Base-by-base conservation (phyloP, 2,888 invertebrate genomes). In the Caenorhabditis sinica region DNA sequence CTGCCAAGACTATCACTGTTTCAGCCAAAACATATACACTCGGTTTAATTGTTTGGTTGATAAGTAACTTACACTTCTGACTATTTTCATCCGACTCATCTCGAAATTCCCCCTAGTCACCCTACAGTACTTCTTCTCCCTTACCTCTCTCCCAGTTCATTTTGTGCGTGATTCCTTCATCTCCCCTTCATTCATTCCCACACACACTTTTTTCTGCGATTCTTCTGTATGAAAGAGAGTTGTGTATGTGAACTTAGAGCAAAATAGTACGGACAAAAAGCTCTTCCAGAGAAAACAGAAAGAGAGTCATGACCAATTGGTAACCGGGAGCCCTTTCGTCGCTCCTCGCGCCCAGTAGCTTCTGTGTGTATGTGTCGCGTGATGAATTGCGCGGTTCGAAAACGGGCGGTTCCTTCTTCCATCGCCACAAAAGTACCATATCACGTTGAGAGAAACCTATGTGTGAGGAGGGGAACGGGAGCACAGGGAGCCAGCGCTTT, bases 251-350 rank as follows among this genome's bases (percentile, higher is more conserved):
- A 49, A 49, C 61, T 49, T 66, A 61, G 51, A 58, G 58, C n/a
- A 58, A 68, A 58, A 60, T n/a, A 66, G 51, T 40, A 61, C 20
- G 69, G 30, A 76, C 40, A 40, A 66, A 65, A 65, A 75, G 40
- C 25, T 11, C 51, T 71, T 40, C 63, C 60, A 65, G 51, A 68
- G 56, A 43, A 13, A 40, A 6, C 40, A 40, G 40, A 40, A 6
- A 40, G 43, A 56, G 65, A n/a, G 53, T 20, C 71, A 71, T 80
- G 80, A 80, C 80, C 80, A 72, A 80, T 80, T 80, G 80, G 80
- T 81, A 73, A 73, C 80, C 80, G 80, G 49, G 40, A 40, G 40
- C 40, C 36, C 40, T 13, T n/a, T n/a, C 56, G 58, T 53, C 43
- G 69, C 61, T 28, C 28, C 65, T 15, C 17, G 30, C 66, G 65